Evolutionary conservation across 2,888 invertebrate genomes (phyloP).

Genomic region (Sarcophaga carnaria): DNA sequence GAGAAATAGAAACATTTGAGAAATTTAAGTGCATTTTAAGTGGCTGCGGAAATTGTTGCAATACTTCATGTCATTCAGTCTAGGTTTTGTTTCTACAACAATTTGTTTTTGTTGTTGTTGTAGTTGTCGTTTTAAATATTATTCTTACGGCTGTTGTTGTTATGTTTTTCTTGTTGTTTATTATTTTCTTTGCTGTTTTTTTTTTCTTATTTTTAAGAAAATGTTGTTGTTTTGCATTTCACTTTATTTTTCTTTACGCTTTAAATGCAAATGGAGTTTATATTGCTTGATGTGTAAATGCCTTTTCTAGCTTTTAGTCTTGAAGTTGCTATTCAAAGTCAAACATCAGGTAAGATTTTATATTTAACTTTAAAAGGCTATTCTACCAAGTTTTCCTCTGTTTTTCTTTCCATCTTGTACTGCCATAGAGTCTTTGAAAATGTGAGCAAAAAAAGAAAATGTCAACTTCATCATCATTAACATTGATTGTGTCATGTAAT

Average conservation of each 20-base stretch:
- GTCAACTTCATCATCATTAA: conserved; percentile 67
- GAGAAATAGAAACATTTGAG: conserved; percentile 50
- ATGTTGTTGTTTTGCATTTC: conserved; percentile 30
- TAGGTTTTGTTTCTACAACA: neutral
- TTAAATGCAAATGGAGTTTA: conserved; percentile 59
- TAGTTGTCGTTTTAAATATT: neutral
- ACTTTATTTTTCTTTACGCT: conserved; percentile 9
- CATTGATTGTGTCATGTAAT: conserved; percentile 67
- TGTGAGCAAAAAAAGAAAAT: conserved; percentile 19
- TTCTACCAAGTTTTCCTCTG: neutral
- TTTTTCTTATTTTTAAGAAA: neutral
- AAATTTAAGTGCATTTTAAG: conserved; percentile 70
- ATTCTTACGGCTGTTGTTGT: conserved; percentile 7
- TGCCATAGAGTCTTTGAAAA: neutral
- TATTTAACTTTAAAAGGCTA: neutral
- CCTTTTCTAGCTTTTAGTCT: conserved; percentile 9
- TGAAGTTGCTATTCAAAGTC: conserved; percentile 18
- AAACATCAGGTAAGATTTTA: conserved; percentile 3
- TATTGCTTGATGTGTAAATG: neutral
- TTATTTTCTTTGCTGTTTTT: neutral
- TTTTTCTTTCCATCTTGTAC: neutral
- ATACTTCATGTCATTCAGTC: conserved; percentile 56
- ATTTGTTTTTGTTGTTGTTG: conserved; percentile 33
- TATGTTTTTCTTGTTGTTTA: conserved; percentile 28
- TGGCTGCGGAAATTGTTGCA: conserved; percentile 69